These are phyloP conservation scores for Lysandra bellargus DNA, from an alignment of 2,888 invertebrate species.

Conservation along the genomic window DNA sequence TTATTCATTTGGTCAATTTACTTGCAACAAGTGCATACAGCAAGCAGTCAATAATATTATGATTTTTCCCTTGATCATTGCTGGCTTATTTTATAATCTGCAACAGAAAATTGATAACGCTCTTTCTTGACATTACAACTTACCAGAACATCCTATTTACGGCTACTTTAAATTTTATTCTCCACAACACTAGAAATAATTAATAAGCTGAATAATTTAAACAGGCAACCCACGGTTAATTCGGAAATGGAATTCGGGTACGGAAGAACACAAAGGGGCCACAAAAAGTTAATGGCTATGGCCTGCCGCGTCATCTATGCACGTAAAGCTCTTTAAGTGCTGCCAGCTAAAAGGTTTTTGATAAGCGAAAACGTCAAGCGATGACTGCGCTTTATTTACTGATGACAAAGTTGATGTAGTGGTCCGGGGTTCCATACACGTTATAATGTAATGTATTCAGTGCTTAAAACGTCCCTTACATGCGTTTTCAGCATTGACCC, in stretches of 20 bases:
- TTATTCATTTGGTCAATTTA: too few relatives aligned
- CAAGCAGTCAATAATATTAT: too few relatives aligned
- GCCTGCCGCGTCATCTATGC: slow-evolving; percentile 20
- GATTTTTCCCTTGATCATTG: neutral
- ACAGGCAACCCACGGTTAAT: neutral
- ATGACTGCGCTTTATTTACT: slow-evolving; percentile 27
- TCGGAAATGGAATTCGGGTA: slow-evolving; percentile 4
- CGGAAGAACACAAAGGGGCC: slow-evolving; percentile 26
- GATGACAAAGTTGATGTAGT: neutral
- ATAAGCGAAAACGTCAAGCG: slow-evolving; percentile 26
- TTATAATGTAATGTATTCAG: neutral
- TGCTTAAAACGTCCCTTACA: neutral
- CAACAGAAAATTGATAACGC: neutral
- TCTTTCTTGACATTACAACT: neutral
- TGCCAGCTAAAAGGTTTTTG: slow-evolving; percentile 28
- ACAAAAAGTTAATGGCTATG: slow-evolving; percentile 17
- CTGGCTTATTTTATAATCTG: neutral
- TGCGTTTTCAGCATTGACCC: neutral
- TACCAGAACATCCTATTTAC: neutral
- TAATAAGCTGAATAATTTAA: slow-evolving; percentile 12
- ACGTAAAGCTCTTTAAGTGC: slow-evolving; percentile 21
- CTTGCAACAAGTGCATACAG: too few relatives aligned
- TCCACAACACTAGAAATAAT: neutral
- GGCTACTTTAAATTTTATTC: neutral
- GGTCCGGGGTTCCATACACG: neutral